A percentile compares a stretch with the other conserved stretches of the same genome.
Evolutionary conservation across 2,797 vertebrate genomes (phyloP).

Genomic region (Siniperca obscura): DNA sequence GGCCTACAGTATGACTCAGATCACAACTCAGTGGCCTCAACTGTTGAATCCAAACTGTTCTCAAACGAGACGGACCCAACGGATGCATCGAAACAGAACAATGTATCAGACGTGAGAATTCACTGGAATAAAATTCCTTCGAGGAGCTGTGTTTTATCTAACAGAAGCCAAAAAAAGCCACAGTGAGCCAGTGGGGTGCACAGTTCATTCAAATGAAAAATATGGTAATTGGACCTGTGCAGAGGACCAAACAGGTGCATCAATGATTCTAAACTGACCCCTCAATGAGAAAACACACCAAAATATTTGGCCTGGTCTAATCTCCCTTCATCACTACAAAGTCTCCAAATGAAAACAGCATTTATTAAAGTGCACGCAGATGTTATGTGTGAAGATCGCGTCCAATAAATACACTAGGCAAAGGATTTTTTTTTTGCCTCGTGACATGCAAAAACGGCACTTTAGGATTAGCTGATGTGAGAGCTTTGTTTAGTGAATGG

Average conservation of each 20-base stretch:
- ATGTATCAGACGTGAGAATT: conserved; percentile 20
- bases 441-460: conserved; percentile 32
- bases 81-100: conserved; percentile 16
- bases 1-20: conserved; percentile 46
- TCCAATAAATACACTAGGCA: conserved; percentile 7
- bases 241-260: conserved; percentile 28
- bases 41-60: conserved; percentile 7
- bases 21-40: conserved; percentile 14
- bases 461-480: conserved; percentile 44
- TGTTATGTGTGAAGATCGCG: conserved; percentile 11
- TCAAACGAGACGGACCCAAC: conserved; percentile 15
- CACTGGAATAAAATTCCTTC: conserved; percentile 1
- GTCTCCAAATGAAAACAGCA: conserved; percentile 28
- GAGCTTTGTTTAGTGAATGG: conserved; percentile 53
- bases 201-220: conserved; percentile 24
- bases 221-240: conserved; percentile 17
- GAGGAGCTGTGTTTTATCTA: background rate
- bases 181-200: background rate
- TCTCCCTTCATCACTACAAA: conserved; percentile 25
- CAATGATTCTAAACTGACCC: background rate
- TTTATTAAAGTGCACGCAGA: conserved; percentile 41
- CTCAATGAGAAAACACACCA: conserved; percentile 23
- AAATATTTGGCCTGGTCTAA: conserved; percentile 8
- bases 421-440: conserved; percentile 18
- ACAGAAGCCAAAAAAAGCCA: conserved; percentile 2